These are phyloP conservation scores for Buphagus erythrorhynchus DNA, from an alignment of 2,797 vertebrate species.

Conservation along the genomic window DNA sequence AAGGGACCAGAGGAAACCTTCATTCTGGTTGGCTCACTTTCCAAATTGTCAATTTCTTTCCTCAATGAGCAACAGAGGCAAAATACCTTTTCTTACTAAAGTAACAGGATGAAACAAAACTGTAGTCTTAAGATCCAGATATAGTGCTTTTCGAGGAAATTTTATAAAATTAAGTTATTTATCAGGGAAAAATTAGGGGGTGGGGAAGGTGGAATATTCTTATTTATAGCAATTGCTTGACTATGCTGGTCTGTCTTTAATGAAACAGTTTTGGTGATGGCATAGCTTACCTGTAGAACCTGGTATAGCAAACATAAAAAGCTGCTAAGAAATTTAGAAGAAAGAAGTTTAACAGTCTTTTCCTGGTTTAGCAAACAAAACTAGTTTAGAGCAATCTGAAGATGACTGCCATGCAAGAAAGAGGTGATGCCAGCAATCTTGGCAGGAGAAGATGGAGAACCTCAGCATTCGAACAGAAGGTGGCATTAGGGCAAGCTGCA, in stretches of 20 bases:
- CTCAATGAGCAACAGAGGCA: background rate
- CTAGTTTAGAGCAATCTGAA: background rate
- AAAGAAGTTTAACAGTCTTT: background rate
- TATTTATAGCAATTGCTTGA: background rate
- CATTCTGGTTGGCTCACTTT: background rate
- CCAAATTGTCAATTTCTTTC: background rate
- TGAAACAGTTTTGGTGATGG: background rate
- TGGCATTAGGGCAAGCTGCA: background rate
- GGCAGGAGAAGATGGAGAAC: background rate
- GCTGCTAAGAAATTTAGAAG: background rate
- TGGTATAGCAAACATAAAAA: background rate
- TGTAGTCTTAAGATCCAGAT: background rate
- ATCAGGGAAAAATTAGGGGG: accelerated
- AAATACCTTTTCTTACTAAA: background rate
- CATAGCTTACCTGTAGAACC: background rate
- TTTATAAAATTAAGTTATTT: background rate
- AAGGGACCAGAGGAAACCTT: background rate
- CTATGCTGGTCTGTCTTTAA: background rate
- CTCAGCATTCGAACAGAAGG: background rate
- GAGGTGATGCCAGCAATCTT: background rate
- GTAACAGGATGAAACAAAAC: background rate
- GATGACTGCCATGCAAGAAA: background rate
- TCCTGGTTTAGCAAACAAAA: background rate
- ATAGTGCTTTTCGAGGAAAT: background rate
- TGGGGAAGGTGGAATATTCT: accelerated